Conservation (phyloP, 2,888 invertebrate genomes). For the Notocelia uddmanniana region DNA sequence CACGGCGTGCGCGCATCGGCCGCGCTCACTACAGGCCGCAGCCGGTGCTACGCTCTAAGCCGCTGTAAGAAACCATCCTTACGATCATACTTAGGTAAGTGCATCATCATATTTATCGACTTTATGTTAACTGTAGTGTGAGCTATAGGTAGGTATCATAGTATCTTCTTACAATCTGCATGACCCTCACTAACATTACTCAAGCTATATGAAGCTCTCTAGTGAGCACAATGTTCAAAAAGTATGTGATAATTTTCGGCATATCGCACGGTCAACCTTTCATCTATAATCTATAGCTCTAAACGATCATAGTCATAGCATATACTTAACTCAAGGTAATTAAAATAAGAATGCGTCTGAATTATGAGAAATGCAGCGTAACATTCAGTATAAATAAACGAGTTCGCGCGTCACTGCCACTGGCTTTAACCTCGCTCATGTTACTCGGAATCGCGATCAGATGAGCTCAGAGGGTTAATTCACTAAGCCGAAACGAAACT, state of each 20-base stretch:
- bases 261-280: too few species aligned
- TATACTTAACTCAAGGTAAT: not conserved
- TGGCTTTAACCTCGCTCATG: slow-evolving; percentile 2
- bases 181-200: too few species aligned
- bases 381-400: slow-evolving; percentile 29
- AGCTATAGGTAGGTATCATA: too few species aligned
- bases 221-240: too few species aligned
- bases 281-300: too few species aligned
- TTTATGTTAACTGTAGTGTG: too few species aligned
- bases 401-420: slow-evolving; percentile 19
- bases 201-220: too few species aligned
- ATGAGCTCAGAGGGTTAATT: not conserved
- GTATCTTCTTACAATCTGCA: too few species aligned
- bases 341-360: slow-evolving; percentile 18
- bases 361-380: slow-evolving; percentile 15
- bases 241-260: too few species aligned
- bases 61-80: not conserved
- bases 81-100: slow-evolving; percentile 3
- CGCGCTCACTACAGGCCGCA: slow-evolving; percentile 42
- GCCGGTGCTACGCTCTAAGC: slow-evolving; percentile 8
- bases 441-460: slow-evolving; percentile 26
- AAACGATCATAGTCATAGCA: too few species aligned
- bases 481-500: not conserved
- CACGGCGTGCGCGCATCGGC: slow-evolving; percentile 28
- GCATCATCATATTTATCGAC: not conserved